Base-by-base conservation (phyloP, 2,888 invertebrate species). In the Petrolisthes cinctipes region DNA sequence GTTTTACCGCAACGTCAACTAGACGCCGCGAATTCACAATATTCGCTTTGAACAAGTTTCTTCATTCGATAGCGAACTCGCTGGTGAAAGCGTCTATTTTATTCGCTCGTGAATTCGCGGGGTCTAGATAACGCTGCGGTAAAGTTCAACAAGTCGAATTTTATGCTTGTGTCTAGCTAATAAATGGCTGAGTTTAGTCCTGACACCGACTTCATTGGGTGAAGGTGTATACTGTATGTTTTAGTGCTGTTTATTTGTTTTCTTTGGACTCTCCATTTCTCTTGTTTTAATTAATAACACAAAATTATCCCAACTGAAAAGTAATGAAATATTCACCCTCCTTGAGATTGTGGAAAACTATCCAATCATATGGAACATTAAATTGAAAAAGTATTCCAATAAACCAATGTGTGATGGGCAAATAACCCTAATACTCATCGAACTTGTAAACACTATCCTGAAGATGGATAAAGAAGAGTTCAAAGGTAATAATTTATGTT, bases 301-400 rank as follows among this genome's bases (percentile, higher is more conserved):
- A 3, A 78, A 78, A 37, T 53, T 78, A 78, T 51, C 78, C 78
- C 78, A 51, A 51, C 51, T 78, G 51, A 78, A 78, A 78, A 9
- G 23, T 51, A 7, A 78, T 78, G 4, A 78, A 78, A 78, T 75
- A 75, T 51, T 78, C 51, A 78, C 78, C 51, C 51, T 78, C 51
- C 75, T 78, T 78, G 51, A 37, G 37, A 37, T n/a, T n/a, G n/a
- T n/a, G n/a, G n/a, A n/a, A n/a, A n/a, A n/a, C n/a, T n/a, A n/a
- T n/a, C n/a, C n/a, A n/a, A n/a, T 78, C 51, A 78, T 78, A 37
- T 78, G 78, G 78, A 78, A 78, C 78, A 53, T 78, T 53, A 78
- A 78, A 78, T 53, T 78, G 78, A 78, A 71, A 71, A 53, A 51
- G 6, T 78, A 5, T 78, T 78, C 23, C 23, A 53, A 53, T 4